A percentile compares a stretch with the other conserved stretches of the same genome.
Evolutionary conservation across 2,113 vertebrate species (phyloP).

Genomic region (human): GRCh38 chr6:97968001-97968500

Average conservation of each 20-base stretch:
- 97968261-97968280: not conserved
- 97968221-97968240: not conserved
- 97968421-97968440: no score
- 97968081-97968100: constrained; percentile 8
- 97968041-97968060: not conserved
- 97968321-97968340: no score
- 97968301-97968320: no score
- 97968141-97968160: constrained; percentile 31
- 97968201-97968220: not conserved
- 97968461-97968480: no score
- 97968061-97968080: not conserved
- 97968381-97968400: no score
- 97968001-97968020: not conserved
- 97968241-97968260: not conserved
- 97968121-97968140: not conserved
- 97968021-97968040: not conserved
- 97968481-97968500: no score
- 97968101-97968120: not conserved
- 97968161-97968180: not conserved
- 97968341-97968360: no score
- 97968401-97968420: no score
- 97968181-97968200: not conserved
- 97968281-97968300: no score
- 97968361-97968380: no score
- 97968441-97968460: no score